phyloP scores from a whole-genome alignment of 64 coral and sea anemone species.

The Catalaphyllia jardinei region DNA sequence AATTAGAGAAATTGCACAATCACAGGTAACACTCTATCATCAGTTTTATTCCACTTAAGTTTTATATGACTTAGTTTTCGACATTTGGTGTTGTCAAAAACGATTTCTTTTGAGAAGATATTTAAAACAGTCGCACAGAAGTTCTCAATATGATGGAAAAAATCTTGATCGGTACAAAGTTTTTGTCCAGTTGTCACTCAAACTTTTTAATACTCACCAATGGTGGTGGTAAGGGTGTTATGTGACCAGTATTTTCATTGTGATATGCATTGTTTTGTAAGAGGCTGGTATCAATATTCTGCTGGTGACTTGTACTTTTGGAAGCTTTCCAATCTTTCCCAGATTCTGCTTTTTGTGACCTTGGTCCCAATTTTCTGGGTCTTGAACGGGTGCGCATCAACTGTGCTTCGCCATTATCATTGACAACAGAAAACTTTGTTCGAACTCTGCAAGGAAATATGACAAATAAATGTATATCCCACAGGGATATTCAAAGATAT shows the following conservation, averaged over 20 bases:
- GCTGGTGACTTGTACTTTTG: slow-evolving; percentile 6
- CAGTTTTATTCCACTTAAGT: too few relatives aligned
- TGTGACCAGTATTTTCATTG: slow-evolving; percentile 27
- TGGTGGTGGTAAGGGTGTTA: slow-evolving; percentile 63
- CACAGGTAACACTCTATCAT: too few relatives aligned
- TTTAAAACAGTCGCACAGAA: too few relatives aligned
- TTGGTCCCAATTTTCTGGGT: not conserved
- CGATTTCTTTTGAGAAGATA: too few relatives aligned
- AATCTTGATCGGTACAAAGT: too few relatives aligned
- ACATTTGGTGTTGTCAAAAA: too few relatives aligned
- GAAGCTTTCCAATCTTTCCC: slow-evolving; percentile 10
- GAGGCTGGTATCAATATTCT: not conserved
- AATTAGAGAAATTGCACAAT: too few relatives aligned
- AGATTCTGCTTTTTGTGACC: not conserved
- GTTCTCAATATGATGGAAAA: too few relatives aligned
- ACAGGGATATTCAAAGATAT: not conserved
- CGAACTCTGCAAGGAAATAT: slow-evolving; percentile 62
- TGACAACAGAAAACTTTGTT: slow-evolving; percentile 84
- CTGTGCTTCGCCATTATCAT: slow-evolving; percentile 41
- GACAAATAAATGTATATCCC: not conserved
- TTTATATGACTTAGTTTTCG: too few relatives aligned
- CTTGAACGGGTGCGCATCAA: not conserved
- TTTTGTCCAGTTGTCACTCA: too few relatives aligned
- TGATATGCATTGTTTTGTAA: slow-evolving; percentile 24
- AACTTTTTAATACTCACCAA: slow-evolving; percentile 23